Percentiles rank a stretch among this genome's conserved stretches.
These are phyloP conservation scores for Lasioglossum lativentre DNA, from an alignment of 2,888 invertebrate genomes.

Conservation along the genomic window DNA sequence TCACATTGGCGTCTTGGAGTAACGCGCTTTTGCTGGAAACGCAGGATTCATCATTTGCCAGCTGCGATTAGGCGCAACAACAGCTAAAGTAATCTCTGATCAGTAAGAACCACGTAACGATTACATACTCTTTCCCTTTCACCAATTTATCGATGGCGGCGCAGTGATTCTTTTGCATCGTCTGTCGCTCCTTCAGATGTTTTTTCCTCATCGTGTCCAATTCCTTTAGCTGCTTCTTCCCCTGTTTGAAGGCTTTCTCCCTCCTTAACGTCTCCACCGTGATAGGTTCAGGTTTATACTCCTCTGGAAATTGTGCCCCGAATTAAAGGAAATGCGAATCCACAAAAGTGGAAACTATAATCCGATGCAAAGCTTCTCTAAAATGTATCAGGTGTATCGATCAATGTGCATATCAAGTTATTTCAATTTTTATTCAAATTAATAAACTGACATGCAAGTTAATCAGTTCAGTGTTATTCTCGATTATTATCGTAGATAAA, in stretches of 20 bases:
- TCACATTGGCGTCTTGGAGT: slow-evolving; percentile 82
- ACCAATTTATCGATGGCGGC: slow-evolving; percentile 86
- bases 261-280: slow-evolving; percentile 85
- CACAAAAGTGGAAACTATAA: not conserved
- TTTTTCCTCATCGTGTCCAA: slow-evolving; percentile 87
- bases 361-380: not conserved
- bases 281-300: slow-evolving; percentile 83
- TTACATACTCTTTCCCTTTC: slow-evolving; percentile 86
- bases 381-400: not conserved
- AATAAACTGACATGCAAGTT: not conserved
- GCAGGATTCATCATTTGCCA: slow-evolving; percentile 25
- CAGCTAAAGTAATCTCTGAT: slow-evolving; percentile 4
- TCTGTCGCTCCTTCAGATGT: slow-evolving; percentile 87
- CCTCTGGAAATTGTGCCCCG: slow-evolving; percentile 71
- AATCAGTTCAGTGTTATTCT: not conserved
- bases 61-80: not conserved
- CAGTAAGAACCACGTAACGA: not conserved
- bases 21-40: slow-evolving; percentile 81
- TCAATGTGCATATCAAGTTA: not conserved
- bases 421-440: not conserved
- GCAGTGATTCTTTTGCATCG: slow-evolving; percentile 87
- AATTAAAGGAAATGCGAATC: not conserved
- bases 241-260: slow-evolving; percentile 85
- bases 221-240: slow-evolving; percentile 88
- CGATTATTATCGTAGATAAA: not conserved